Base-by-base conservation (phyloP, 2,797 vertebrate genomes). In the Sebastes kiyomatsui region DNA sequence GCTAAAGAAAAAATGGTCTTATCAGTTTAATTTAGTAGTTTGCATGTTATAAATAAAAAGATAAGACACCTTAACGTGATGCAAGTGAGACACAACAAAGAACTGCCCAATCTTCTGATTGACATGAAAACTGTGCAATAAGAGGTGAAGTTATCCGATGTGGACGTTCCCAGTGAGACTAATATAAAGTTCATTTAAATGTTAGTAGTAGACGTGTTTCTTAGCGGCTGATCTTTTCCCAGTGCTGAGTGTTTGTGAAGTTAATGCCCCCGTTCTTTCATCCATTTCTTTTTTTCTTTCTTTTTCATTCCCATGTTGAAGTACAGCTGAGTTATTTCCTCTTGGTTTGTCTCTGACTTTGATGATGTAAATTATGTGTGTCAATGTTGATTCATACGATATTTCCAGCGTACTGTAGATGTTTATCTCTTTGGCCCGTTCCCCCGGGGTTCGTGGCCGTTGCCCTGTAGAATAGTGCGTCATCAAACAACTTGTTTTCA, bases 41-140 rank as follows among this genome's bases (percentile, higher is more conserved):
- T 70, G 80, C 80, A 79, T 80, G 66, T 79, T 75, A 42, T n/a
- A 67, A 25, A 11, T 22, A 80, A 23, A 68, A 82, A 68, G 4
- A 59, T 13, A 13, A 23, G n/a, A 55, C 49, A 10, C 38, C 59
- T 72, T 23, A 52, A 80, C 6, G 9, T 4, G 33, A 67, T 3
- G 32, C 55, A 66, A 64, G 38, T 35, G 22, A 77, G 38, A 82
- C 20, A n/a, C 56, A 49, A 70, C 67, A 60, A 68, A 56, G 49
- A 69, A 73, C 76, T 59, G 46, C 76, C 71, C 56, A 46, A 79
- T 25, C 35, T 49, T 68, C 68, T 7, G 5, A 84, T 13, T 60
- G 25, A 80, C 54, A 22, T 60, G 35, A 72, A 46, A 84, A 23
- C 2, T 9, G 84, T 90, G 90, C 91, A 90, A 90, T 90, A 90